A percentile compares a stretch with the other conserved stretches of the same genome.
These are phyloP conservation scores for Lymantria dispar DNA, from an alignment of 2,888 invertebrate genomes.

Conservation along the genomic window DNA sequence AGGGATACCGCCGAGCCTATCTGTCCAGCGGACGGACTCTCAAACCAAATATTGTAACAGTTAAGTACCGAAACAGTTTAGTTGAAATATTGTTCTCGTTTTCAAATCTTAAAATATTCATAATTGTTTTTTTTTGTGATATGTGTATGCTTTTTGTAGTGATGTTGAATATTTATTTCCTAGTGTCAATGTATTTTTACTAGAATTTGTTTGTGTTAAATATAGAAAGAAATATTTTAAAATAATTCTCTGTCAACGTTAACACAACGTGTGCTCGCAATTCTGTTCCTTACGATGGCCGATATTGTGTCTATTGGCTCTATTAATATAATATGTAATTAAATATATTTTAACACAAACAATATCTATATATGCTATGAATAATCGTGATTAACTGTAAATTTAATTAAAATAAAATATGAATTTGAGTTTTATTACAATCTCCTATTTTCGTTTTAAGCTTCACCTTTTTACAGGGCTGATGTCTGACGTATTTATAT, in stretches of 20 bases:
- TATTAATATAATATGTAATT: neutral
- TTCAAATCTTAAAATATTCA: too few relatives aligned
- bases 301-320: too few relatives aligned
- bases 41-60: neutral
- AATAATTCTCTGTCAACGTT: too few relatives aligned
- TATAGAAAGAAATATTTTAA: too few relatives aligned
- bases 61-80: neutral
- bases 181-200: too few relatives aligned
- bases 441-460: too few relatives aligned
- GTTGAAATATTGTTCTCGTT: too few relatives aligned
- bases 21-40: neutral
- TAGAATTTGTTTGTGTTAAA: too few relatives aligned
- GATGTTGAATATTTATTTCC: neutral
- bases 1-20: neutral
- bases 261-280: too few relatives aligned
- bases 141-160: neutral
- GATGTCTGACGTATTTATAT: too few relatives aligned
- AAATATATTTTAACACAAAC: conserved; percentile 13
- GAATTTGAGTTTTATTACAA: conserved; percentile 17
- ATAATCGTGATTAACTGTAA: conserved; percentile 51
- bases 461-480: too few relatives aligned
- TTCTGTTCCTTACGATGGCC: too few relatives aligned
- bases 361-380: conserved; percentile 27
- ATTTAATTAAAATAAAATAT: conserved; percentile 44
- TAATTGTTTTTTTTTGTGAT: neutral